phyloP scores from a whole-genome alignment of 1,140 invertebrate genomes.

The Samia ricini region DNA sequence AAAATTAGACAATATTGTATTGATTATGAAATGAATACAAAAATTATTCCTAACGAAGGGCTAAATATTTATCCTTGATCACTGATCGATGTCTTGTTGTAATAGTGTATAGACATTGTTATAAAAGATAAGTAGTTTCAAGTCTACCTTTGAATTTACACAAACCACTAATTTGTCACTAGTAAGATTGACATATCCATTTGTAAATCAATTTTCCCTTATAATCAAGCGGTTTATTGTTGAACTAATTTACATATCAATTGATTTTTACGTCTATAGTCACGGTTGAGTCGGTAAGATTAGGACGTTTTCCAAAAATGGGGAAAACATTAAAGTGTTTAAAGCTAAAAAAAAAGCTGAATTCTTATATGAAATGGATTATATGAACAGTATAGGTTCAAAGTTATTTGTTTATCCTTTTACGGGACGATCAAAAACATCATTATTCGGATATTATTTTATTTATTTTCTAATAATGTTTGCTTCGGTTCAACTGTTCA shows the following conservation, averaged over 20 bases:
- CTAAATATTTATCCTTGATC: too few relatives aligned
- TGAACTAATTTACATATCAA: background rate
- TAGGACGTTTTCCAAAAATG: background rate
- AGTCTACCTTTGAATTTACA: background rate
- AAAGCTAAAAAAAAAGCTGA: too few relatives aligned
- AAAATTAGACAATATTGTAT: too few relatives aligned
- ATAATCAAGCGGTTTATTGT: background rate
- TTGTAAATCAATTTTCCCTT: background rate
- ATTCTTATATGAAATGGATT: constrained; percentile 43
- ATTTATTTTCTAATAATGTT: constrained; percentile 34
- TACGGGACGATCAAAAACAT: constrained; percentile 29
- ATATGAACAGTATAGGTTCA: constrained; percentile 32
- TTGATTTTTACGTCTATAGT: background rate
- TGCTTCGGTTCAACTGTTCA: constrained; percentile 43
- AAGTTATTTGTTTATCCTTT: constrained; percentile 54
- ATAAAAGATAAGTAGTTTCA: background rate
- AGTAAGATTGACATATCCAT: background rate
- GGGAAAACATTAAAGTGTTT: constrained; percentile 4
- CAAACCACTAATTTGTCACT: background rate
- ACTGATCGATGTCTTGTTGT: too few relatives aligned
- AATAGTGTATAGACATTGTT: too few relatives aligned
- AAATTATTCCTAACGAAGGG: too few relatives aligned
- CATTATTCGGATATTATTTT: constrained; percentile 32
- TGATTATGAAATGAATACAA: too few relatives aligned
- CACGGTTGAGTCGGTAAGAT: background rate